Conservation (phyloP, 2,797 vertebrate species). For the Chiloscyllium punctatum region DNA sequence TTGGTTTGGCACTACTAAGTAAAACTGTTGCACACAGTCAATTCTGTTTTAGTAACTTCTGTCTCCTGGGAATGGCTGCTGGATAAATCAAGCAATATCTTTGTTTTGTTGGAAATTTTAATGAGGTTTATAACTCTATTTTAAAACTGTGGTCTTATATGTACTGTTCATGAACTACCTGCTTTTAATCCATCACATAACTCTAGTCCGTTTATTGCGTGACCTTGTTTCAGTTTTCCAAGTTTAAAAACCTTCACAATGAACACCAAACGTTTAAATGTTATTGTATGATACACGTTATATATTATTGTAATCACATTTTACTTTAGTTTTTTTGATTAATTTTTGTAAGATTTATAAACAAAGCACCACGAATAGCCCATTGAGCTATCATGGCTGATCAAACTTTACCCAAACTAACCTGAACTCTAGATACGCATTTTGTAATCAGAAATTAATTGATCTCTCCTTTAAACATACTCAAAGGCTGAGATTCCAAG, state of each 20-base stretch:
- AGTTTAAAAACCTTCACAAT: not conserved
- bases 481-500: no score
- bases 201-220: not conserved
- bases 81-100: not conserved
- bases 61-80: not conserved
- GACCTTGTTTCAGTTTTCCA: not conserved
- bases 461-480: no score
- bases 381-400: no score
- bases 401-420: no score
- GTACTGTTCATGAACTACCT: not conserved
- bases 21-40: not conserved
- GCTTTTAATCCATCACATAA: not conserved
- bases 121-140: not conserved
- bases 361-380: not conserved
- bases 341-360: not conserved
- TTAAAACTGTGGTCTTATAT: not conserved
- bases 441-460: no score
- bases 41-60: not conserved
- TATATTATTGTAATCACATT: no score
- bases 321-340: not conserved
- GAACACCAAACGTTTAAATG: not conserved
- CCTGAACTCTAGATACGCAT: no score
- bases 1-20: not conserved
- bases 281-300: not conserved
- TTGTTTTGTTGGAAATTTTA: not conserved